Conservation (phyloP, 2,113 vertebrate genomes). For the Myiozetetes cayanensis region DNA sequence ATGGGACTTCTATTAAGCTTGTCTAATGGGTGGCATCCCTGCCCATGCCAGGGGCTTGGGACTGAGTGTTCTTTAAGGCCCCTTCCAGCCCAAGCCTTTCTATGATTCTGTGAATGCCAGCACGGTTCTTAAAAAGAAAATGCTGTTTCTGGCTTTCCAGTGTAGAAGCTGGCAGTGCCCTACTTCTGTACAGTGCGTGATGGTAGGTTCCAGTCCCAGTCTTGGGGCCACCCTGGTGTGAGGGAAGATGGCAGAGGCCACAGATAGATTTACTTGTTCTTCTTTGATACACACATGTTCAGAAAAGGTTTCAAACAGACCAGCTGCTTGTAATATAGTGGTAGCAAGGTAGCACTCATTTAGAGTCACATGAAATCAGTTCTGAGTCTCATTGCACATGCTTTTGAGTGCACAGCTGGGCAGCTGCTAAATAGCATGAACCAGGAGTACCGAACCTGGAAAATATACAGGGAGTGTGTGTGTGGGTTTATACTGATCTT, state of each 20-base stretch:
- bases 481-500: background rate
- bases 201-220: background rate
- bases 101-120: background rate
- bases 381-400: background rate
- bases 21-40: background rate
- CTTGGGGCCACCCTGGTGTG: background rate
- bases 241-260: background rate
- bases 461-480: background rate
- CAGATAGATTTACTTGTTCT: background rate
- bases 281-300: background rate
- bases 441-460: background rate
- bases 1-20: background rate
- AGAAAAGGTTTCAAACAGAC: background rate
- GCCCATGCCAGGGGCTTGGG: background rate
- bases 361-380: background rate
- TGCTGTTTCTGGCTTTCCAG: background rate
- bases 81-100: background rate
- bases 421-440: background rate
- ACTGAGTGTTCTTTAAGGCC: background rate
- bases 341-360: background rate
- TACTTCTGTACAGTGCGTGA: background rate
- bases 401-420: background rate
- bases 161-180: fast-evolving
- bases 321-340: background rate
- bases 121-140: background rate